Evolutionary conservation across 2,888 invertebrate genomes (phyloP), one percentile per base, ranked within the genome.

Genomic region (Lysandra bellargus): DNA sequence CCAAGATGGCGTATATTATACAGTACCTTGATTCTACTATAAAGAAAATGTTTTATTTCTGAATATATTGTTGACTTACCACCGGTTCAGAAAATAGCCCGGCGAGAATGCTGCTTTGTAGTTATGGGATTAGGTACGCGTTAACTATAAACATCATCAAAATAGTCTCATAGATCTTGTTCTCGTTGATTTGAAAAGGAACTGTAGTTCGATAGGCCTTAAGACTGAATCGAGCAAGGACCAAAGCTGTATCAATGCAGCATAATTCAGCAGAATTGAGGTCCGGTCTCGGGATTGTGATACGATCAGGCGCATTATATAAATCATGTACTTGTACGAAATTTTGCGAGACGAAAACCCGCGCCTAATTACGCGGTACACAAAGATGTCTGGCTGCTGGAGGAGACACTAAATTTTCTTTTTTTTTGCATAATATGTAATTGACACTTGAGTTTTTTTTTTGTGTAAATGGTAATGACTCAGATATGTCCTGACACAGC

Each of bases 281-380:
- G 64, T 30, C 30, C 64, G 30, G 64, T 30, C 9, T 64, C 12
- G 4, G 23, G 61, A 61, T 4, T 23, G 49, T 9, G 75, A 75
- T 75, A 30, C 75, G 53, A 53, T 75, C 75, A 5, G 49, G 88
- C 89, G 90, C 88, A 90, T 91, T 91, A 91, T 90, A 91, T 91
- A 88, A 80, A 82, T 81, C 80, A 79, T 79, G 87, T 88, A 85
- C 86, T 89, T 91, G 91, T 89, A 81, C 81, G 88, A 88, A 89
- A 90, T 88, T 89, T 88, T 90, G 90, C 87, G 86, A 87, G 86
- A 84, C 85, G 86, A 88, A 88, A 89, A 87, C 85, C 61, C 7
- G 87, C 89, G 86, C 86, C 88, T 88, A 92, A 93, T 92, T 92
- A 92, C 87, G 83, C 83, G 84, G 83, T 30, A 33, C 61, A 81